Evolutionary conservation across 2,797 vertebrate species (phyloP), one percentile per base, ranked within the genome.

Genomic region (Eidolon dupreanum): DNA sequence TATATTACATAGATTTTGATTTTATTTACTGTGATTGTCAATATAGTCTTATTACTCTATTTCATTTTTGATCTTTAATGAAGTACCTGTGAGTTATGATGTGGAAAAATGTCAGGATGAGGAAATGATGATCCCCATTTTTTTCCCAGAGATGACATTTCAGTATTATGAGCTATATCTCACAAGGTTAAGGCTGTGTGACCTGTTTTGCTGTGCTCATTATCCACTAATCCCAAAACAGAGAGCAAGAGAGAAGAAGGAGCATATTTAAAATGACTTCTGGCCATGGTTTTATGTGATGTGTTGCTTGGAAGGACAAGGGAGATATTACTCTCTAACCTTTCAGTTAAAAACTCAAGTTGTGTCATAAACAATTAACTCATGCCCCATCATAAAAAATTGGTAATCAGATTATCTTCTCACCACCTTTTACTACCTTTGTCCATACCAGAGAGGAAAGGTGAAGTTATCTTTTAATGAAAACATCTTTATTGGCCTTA

Each of bases 11-110:
- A 85, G 19, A 90, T 87, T 97, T 97, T 90, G 94, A 94, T 96
- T 97, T 92, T 97, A 85, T 97, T 96, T 97, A 96, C 68, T 94
- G 51, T 96, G 88, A 59, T 75, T 90, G 91, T 96, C 85, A 96
- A 89, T 97, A 94, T 70, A 97, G 89, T 92, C 83, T 97, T 97
- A 97, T 83, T 95, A 81, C 77, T 94, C 79, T 98, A 94, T 94
- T 97, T 97, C 92, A 93, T 93, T 95, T 95, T 68, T 96, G 73
- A 90, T 97, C 86, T 97, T 97, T 98, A 97, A 97, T 96, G 96
- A 94, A 97, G 85, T 93, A 91, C 84, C 88, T 96, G 55, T 98
- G 95, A 97, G 93, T 97, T 97, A 97, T 74, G 88, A 96, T 96
- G 94, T 97, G 92, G 84, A 87, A 96, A 97, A 96, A 90, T 94